A percentile compares a stretch with the other conserved stretches of the same genome.
These are phyloP conservation scores for Dasyprocta punctata DNA, from an alignment of 2,113 vertebrate species.

Conservation along the genomic window DNA sequence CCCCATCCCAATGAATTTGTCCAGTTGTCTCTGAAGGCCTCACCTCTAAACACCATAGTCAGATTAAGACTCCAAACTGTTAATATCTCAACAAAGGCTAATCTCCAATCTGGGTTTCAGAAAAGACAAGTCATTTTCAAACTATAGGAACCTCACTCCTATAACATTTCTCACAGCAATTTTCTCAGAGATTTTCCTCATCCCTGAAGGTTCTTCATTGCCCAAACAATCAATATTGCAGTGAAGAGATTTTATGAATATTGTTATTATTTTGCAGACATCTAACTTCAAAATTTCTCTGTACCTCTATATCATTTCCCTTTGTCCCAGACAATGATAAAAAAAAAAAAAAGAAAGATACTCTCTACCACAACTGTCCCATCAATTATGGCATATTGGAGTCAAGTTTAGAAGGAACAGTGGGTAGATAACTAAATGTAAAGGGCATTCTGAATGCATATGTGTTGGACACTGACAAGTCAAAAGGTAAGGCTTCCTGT, in stretches of 20 bases:
- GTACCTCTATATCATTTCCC: not conserved
- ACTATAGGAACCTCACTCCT: not conserved
- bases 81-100: not conserved
- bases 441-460: not conserved
- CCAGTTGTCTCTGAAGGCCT: not conserved
- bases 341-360: too few relatives aligned
- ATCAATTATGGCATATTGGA: not conserved
- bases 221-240: not conserved
- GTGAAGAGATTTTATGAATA: not conserved
- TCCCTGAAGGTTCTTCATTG: not conserved
- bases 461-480: not conserved
- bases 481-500: not conserved
- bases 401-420: not conserved
- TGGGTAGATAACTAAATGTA: not conserved
- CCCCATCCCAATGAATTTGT: not conserved
- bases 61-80: not conserved
- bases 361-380: not conserved
- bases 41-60: not conserved
- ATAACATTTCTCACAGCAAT: not conserved
- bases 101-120: not conserved
- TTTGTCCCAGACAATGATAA: not conserved
- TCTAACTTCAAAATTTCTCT: not conserved
- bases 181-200: not conserved
- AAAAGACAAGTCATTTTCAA: not conserved
- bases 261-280: not conserved